Conservation (phyloP, 2,888 invertebrate genomes). For the Gasteruption jaculator region DNA sequence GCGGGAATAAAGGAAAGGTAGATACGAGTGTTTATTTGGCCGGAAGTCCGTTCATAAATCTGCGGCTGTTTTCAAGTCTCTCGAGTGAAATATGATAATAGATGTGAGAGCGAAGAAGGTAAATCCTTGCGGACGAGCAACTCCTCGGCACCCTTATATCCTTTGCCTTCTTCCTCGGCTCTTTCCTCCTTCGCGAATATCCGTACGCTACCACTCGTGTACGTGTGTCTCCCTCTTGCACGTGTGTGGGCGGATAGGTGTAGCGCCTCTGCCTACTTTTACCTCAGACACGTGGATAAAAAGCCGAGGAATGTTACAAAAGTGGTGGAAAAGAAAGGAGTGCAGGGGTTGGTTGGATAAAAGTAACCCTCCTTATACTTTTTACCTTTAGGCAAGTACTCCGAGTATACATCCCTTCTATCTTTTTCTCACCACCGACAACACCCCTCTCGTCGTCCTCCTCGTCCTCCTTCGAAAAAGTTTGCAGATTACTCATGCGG, state of each 20-base stretch:
- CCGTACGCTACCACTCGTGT: slow-evolving; percentile 7
- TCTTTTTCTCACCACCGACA: slow-evolving; percentile 20
- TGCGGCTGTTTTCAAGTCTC: slow-evolving; percentile 45
- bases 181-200: slow-evolving; percentile 7
- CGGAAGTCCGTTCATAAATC: slow-evolving; percentile 47
- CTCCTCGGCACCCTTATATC: slow-evolving; percentile 4
- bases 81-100: slow-evolving; percentile 43
- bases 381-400: too few relatives aligned
- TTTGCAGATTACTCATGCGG: slow-evolving; percentile 45
- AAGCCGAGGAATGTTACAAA: too few relatives aligned
- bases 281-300: too few relatives aligned
- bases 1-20: too few relatives aligned
- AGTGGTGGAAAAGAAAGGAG: slow-evolving; percentile 13
- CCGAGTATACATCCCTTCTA: too few relatives aligned
- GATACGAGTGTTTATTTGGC: slow-evolving; percentile 46
- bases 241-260: too few relatives aligned
- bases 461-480: slow-evolving; percentile 26
- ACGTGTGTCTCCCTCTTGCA: neutral
- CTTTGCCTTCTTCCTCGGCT: slow-evolving; percentile 1
- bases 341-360: slow-evolving; percentile 17
- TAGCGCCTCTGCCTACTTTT: neutral
- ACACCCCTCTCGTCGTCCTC: slow-evolving; percentile 10
- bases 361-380: slow-evolving; percentile 18
- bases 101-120: slow-evolving; percentile 39
- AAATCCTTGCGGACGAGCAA: slow-evolving; percentile 30